Base-by-base conservation (phyloP, 2,113 vertebrate genomes). In the Vanacampus margaritifer region DNA sequence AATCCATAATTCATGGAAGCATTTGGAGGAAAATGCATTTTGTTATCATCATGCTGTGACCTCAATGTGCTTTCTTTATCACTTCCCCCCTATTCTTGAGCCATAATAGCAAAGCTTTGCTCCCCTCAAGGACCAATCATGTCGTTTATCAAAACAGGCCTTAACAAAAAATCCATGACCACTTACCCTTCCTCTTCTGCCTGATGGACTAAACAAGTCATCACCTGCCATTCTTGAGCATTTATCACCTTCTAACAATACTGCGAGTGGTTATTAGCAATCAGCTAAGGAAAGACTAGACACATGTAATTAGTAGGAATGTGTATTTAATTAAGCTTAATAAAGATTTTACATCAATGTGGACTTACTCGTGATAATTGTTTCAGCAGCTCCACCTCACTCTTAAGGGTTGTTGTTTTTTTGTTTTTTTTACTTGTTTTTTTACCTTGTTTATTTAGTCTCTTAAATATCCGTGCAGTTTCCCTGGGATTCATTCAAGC, bases 1-100 rank as follows among this genome's bases (percentile, higher is more conserved):
- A 78, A 79, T 71, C 90, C 66, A 95, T 93, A 96, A 97, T 96
- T 95, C 94, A 86, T 95, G 95, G 95, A 98, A 98, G 94, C 94
- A 93, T 94, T 94, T 88, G 79, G 91, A 93, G 92, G 91, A 93
- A 91, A 85, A 92, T 89, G 84, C 85, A 87, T 90, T 92, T 89
- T 90, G 89, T 91, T 92, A 90, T 89, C 89, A 92, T 92, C 93
- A 87, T 91, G 90, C 88, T 87, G 84, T 86, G 85, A 80, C 89
- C 91, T 93, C 91, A 93, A 93, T 93, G 91, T 85, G 85, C 90
- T 90, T 91, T 91, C 85, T 94, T 96, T 94, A 97, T 97, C 95
- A 93, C 92, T 97, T 97, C 95, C 96, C 82, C 91, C 92, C 91
- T 85, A 82, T 86, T 90, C 85, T 80, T 80, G 83, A 90, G 91